These are phyloP conservation scores for Aradophagus sp. DNA, from an alignment of 1,140 invertebrate species.

Conservation along the genomic window DNA sequence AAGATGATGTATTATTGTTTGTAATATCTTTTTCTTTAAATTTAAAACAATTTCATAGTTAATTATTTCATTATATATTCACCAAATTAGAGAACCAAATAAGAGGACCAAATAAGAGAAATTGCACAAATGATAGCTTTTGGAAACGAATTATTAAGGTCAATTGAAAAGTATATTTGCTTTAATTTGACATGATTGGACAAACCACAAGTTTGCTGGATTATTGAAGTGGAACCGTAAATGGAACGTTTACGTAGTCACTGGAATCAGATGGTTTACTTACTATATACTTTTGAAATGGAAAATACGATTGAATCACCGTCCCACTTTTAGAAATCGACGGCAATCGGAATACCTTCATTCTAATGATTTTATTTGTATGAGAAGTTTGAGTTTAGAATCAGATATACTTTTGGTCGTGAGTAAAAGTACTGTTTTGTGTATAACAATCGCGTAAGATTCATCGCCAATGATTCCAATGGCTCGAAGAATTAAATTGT, in stretches of 20 bases:
- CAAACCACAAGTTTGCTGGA: too few species aligned
- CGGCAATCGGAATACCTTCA: constrained; percentile 14
- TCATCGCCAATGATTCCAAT: constrained; percentile 25
- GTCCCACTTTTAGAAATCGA: constrained; percentile 40
- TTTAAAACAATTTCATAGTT: too few species aligned
- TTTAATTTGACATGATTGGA: too few species aligned
- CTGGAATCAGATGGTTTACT: constrained; percentile 29
- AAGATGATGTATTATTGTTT: too few species aligned
- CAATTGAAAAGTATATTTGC: neutral
- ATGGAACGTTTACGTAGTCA: constrained; percentile 7
- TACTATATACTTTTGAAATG: constrained; percentile 22
- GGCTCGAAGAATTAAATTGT: too few species aligned
- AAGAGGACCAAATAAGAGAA: too few species aligned
- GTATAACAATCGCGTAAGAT: constrained; percentile 16
- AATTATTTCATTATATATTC: too few species aligned
- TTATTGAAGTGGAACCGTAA: constrained; percentile 7
- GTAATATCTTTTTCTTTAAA: too few species aligned
- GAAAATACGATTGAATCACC: constrained; percentile 41
- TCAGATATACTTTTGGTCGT: constrained; percentile 26
- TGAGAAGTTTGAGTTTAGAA: constrained; percentile 23
- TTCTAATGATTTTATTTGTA: constrained; percentile 46
- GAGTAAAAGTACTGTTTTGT: constrained; percentile 31
- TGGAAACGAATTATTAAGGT: too few species aligned
- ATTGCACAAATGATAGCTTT: too few species aligned
- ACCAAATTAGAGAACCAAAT: too few species aligned